Conservation (phyloP, 2,797 vertebrate genomes). For the Erethizon dorsatum region DNA sequence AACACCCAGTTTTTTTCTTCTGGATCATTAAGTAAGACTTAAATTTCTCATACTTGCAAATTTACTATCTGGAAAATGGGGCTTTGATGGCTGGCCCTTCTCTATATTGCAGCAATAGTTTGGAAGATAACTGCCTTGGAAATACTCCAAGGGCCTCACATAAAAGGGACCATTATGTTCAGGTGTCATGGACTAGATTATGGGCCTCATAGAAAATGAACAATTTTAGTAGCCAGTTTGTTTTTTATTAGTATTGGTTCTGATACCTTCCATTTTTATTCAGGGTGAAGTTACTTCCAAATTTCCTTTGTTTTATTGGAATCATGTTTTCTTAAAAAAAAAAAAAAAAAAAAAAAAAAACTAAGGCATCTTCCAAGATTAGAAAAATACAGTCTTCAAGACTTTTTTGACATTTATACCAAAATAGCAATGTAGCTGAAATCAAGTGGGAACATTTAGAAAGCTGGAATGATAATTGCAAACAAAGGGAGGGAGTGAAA, state of each 20-base stretch:
- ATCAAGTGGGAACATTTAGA: slow-evolving; percentile 86
- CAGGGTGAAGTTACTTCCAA: slow-evolving; percentile 50
- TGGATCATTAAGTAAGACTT: slow-evolving; percentile 71
- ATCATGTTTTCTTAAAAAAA: slow-evolving; percentile 55
- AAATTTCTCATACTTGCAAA: slow-evolving; percentile 61
- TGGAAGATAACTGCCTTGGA: slow-evolving; percentile 62
- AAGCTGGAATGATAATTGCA: slow-evolving; percentile 78
- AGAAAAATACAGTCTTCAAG: slow-evolving; percentile 81
- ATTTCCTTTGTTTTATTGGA: slow-evolving; percentile 77
- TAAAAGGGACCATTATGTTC: slow-evolving; percentile 59
- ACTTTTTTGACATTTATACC: slow-evolving; percentile 84
- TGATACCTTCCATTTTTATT: slow-evolving; percentile 71
- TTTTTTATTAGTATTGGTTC: slow-evolving; percentile 44
- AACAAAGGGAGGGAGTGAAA: slow-evolving; percentile 66
- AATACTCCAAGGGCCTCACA: slow-evolving; percentile 37
- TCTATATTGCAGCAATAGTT: slow-evolving; percentile 21
- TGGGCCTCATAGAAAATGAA: slow-evolving; percentile 1
- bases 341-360: not conserved
- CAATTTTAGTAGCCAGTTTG: slow-evolving; percentile 58
- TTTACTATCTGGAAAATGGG: slow-evolving; percentile 76
- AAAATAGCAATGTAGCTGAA: slow-evolving; percentile 85
- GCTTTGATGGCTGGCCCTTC: slow-evolving; percentile 57
- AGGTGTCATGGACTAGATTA: slow-evolving; percentile 52
- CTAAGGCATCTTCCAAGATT: slow-evolving; percentile 72
- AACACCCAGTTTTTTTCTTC: not conserved